Evolutionary conservation across 2,113 vertebrate genomes (phyloP), one percentile per base, ranked within the genome.

Genomic region (Mobula birostris): DNA sequence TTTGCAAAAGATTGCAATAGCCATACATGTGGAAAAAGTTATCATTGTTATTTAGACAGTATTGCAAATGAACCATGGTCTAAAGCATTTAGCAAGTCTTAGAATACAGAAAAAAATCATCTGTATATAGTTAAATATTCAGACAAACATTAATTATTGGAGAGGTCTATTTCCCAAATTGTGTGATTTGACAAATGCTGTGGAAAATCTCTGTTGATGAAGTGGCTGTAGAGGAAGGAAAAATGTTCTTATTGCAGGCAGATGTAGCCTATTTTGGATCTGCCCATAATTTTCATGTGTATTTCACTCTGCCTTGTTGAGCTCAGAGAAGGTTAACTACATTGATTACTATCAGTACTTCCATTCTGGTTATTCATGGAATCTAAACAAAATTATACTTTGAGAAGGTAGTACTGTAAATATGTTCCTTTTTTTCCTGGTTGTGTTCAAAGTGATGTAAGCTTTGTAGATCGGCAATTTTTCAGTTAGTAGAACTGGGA

Each of bases 191-290:
- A 36, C 70, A 56, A 74, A 74, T 76, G 68, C 40, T 29, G 68
- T 93, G 70, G 63, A 74, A 93, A 93, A 74, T 93, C 32, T 6
- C 61, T 68, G 58, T 66, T 90, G 85, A 36, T 36, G 48, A n/a
- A 29, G 24, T 74, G 29, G 68, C 36, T 74, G 68, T 32, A 74
- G 36, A 40, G 74, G 70, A 93, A 93, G 21, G 24, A 24, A 93
- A 93, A 93, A 93, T 93, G 29, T 93, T 93, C 27, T 76, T 76
- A 24, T 74, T 56, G 91, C 68, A 24, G 91, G 21, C 91, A 76
- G 19, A 93, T 93, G 68, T 92, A 72, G 32, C 36, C 63, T 72
- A 32, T 90, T 90, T 27, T 66, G 61, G 61, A 66, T 90, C 85
- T 90, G 61, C 40, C 27, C 19, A 14, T 29, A 29, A 70, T 76